Conservation (phyloP, 30 jellyfish, hydroid and myxozoan genomes). For the Clytia hemisphaerica region DNA sequence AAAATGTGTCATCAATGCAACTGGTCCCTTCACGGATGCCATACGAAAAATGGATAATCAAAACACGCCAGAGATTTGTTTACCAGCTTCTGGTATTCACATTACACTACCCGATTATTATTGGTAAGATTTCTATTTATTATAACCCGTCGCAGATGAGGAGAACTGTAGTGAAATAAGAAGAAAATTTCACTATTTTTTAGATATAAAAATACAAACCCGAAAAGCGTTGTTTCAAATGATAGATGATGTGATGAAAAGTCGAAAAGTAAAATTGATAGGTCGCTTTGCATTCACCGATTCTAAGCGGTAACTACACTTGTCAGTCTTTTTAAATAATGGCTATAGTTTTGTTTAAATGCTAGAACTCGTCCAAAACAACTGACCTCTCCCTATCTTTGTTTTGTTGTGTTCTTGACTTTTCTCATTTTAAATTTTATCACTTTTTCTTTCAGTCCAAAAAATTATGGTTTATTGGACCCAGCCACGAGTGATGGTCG, state of each 20-base stretch:
- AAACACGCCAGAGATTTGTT: constrained; percentile 55
- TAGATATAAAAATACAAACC: too few relatives aligned
- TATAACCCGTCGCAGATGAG: background rate
- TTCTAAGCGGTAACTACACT: too few relatives aligned
- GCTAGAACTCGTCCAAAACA: too few relatives aligned
- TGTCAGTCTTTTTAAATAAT: too few relatives aligned
- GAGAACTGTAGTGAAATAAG: background rate
- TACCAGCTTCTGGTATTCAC: constrained; percentile 96
- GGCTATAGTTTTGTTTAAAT: too few relatives aligned
- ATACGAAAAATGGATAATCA: constrained; percentile 80
- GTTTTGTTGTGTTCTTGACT: background rate
- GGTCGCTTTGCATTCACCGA: too few relatives aligned
- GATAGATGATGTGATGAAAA: too few relatives aligned
- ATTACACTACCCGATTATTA: constrained; percentile 80
- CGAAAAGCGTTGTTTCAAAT: too few relatives aligned
- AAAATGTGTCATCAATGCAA: constrained; percentile 91
- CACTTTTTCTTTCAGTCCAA: constrained; percentile 73
- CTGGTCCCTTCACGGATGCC: constrained; percentile 99
- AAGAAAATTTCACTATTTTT: too few relatives aligned
- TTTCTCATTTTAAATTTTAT: background rate
- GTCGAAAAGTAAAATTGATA: too few relatives aligned
- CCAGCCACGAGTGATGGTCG: constrained; percentile 98
- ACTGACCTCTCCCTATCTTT: too few relatives aligned
- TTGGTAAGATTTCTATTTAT: constrained; percentile 58
- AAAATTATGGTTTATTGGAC: constrained; percentile 80